A percentile compares a stretch with the other conserved stretches of the same genome.
These are phyloP conservation scores for Tinea trinotella DNA, from an alignment of 2,888 invertebrate species.

Conservation along the genomic window DNA sequence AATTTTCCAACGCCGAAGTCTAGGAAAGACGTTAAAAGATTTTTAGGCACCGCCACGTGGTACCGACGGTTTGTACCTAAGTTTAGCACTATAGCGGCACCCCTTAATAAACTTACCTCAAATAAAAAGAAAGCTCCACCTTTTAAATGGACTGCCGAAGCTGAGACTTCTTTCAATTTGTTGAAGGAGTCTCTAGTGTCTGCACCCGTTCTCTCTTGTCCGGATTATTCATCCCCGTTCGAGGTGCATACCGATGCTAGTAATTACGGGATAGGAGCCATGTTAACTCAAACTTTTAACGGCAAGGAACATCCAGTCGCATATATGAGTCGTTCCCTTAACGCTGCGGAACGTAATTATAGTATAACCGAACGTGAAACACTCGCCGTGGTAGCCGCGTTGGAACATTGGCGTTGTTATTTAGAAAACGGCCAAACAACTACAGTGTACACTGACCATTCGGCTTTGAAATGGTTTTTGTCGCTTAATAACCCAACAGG, in stretches of 20 bases:
- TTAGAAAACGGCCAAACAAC: slow-evolving; percentile 26
- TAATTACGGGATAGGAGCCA: slow-evolving; percentile 18
- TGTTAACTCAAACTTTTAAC: slow-evolving; percentile 17
- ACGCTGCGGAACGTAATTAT: slow-evolving; percentile 20
- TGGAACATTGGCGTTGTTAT: slow-evolving; percentile 30
- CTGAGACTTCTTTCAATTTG: slow-evolving; percentile 19
- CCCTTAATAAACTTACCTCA: slow-evolving; percentile 27
- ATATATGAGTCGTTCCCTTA: slow-evolving; percentile 23
- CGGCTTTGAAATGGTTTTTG: slow-evolving; percentile 26
- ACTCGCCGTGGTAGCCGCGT: slow-evolving; percentile 27
- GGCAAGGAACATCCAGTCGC: slow-evolving; percentile 21
- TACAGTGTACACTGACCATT: slow-evolving; percentile 26
- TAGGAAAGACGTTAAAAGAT: slow-evolving; percentile 25
- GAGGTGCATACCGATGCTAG: slow-evolving; percentile 19
- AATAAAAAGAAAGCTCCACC: slow-evolving; percentile 23
- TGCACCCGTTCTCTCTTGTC: slow-evolving; percentile 19
- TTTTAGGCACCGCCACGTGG: slow-evolving; percentile 27
- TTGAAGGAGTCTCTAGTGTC: slow-evolving; percentile 18
- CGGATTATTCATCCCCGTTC: slow-evolving; percentile 19
- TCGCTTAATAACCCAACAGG: slow-evolving; percentile 17
- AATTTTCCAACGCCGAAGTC: slow-evolving; percentile 26
- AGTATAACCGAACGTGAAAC: slow-evolving; percentile 29
- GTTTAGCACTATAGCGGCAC: slow-evolving; percentile 27
- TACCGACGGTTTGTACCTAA: slow-evolving; percentile 26
- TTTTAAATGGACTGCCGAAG: slow-evolving; percentile 24